phyloP scores from a whole-genome alignment of 1,140 invertebrate species.

The Samia ricini region DNA sequence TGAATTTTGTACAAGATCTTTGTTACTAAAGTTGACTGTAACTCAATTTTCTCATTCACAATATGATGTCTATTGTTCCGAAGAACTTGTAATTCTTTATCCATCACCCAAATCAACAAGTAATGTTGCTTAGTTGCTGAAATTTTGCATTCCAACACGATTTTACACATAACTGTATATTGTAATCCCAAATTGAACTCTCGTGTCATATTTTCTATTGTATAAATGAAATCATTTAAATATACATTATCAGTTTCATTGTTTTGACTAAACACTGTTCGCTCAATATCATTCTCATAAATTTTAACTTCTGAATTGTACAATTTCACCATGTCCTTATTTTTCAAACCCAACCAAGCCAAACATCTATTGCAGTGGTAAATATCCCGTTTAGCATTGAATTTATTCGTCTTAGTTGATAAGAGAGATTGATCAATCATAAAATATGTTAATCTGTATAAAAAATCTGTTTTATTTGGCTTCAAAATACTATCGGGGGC shows the following conservation, averaged over 20 bases:
- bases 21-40: conserved; percentile 56
- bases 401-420: conserved; percentile 59
- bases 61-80: conserved; percentile 41
- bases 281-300: conserved; percentile 36
- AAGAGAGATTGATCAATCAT: conserved; percentile 62
- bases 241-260: conserved; percentile 38
- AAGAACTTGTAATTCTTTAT: conserved; percentile 76
- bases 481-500: conserved; percentile 44
- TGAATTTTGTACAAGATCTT: conserved; percentile 77
- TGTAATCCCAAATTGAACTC: conserved; percentile 71
- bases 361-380: conserved; percentile 78
- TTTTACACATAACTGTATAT: conserved; percentile 72
- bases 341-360: conserved; percentile 74
- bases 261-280: conserved; percentile 42
- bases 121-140: conserved; percentile 64
- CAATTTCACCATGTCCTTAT: conserved; percentile 60
- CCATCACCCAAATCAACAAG: conserved; percentile 78
- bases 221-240: conserved; percentile 71
- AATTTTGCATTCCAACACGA: conserved; percentile 64
- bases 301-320: conserved; percentile 72
- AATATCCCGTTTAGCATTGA: conserved; percentile 61
- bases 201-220: conserved; percentile 68
- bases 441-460: conserved; percentile 75
- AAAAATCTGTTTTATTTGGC: conserved; percentile 70
- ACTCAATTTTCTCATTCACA: conserved; percentile 47